These are phyloP conservation scores for Gobius niger DNA, from an alignment of 2,113 vertebrate species.

Conservation along the genomic window DNA sequence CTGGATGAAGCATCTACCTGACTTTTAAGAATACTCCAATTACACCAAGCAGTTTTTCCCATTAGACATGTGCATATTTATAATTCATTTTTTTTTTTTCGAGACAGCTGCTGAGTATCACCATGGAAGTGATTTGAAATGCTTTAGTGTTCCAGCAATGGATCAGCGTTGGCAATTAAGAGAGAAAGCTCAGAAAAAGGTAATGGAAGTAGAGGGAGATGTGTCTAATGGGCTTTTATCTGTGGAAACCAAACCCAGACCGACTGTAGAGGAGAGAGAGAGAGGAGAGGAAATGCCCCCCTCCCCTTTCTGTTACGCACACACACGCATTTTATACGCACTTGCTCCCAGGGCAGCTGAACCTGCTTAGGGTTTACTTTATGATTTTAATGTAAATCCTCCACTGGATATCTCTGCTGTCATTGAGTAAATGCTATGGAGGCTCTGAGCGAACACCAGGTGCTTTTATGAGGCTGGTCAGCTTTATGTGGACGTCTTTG, in stretches of 20 bases:
- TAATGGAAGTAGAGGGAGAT: slow-evolving; percentile 73
- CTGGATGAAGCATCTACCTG: slow-evolving; percentile 10
- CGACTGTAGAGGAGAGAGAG: slow-evolving; percentile 53
- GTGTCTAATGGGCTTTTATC: slow-evolving; percentile 85
- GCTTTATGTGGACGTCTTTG: slow-evolving; percentile 27
- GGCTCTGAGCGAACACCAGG: slow-evolving; percentile 61
- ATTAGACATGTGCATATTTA: slow-evolving; percentile 48
- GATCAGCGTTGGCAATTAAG: slow-evolving; percentile 76
- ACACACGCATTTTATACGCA: slow-evolving; percentile 22
- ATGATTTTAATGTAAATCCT: slow-evolving; percentile 68
- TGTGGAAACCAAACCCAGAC: slow-evolving; percentile 81
- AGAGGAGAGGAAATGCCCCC: slow-evolving; percentile 56
- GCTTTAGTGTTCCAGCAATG: slow-evolving; percentile 70
- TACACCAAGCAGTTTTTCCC: slow-evolving; percentile 29
- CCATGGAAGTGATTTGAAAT: slow-evolving; percentile 70
- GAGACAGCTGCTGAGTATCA: slow-evolving; percentile 61
- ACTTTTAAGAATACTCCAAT: slow-evolving; percentile 27
- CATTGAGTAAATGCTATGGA: slow-evolving; percentile 62
- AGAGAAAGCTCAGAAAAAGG: slow-evolving; percentile 69
- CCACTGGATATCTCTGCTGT: slow-evolving; percentile 61
- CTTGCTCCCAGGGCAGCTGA: slow-evolving; percentile 60
- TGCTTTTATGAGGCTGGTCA: slow-evolving; percentile 47
- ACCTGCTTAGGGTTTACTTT: slow-evolving; percentile 65
- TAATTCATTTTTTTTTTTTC: slow-evolving; percentile 28
- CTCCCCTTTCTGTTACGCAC: neutral